Conservation (phyloP, 2,113 vertebrate genomes). For the Tetrao urogallus region DNA sequence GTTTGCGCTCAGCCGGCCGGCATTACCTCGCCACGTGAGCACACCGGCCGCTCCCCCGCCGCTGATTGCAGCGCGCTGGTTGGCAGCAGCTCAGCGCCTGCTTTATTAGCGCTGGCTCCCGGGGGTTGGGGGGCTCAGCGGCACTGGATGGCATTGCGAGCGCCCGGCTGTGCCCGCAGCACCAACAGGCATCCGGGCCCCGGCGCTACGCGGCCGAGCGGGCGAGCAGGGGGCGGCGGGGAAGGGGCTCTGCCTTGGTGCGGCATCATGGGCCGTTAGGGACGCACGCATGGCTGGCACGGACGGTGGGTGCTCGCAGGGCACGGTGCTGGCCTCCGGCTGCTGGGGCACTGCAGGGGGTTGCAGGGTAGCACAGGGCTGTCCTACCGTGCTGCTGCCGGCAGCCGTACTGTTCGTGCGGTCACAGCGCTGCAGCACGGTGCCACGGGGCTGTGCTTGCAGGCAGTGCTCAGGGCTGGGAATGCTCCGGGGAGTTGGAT, state of each 20-base stretch:
- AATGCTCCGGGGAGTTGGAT: background rate
- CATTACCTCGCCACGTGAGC: slow-evolving; percentile 64
- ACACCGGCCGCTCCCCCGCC: background rate
- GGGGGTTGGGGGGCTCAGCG: background rate
- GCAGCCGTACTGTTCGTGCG: accelerated
- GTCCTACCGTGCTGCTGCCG: background rate
- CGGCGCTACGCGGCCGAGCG: background rate
- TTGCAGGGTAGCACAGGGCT: accelerated
- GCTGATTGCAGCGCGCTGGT: background rate
- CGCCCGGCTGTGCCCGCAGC: background rate
- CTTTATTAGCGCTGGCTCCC: slow-evolving; percentile 51
- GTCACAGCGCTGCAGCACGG: background rate
- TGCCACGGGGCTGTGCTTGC: accelerated
- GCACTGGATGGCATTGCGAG: background rate
- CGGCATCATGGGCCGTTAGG: slow-evolving; percentile 5
- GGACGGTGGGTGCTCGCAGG: slow-evolving; percentile 22
- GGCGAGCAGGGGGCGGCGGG: background rate
- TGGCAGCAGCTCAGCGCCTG: slow-evolving; percentile 1
- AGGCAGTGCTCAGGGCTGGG: background rate
- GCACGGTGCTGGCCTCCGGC: background rate
- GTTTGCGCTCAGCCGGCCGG: slow-evolving; percentile 45
- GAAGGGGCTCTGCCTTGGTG: background rate
- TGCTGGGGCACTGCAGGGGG: background rate
- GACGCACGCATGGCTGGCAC: slow-evolving; percentile 29
- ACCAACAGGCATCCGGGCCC: background rate